A percentile compares a stretch with the other conserved stretches of the same genome.
Evolutionary conservation across 2,797 vertebrate genomes (phyloP).

Genomic region (Melanogrammus aeglefinus): DNA sequence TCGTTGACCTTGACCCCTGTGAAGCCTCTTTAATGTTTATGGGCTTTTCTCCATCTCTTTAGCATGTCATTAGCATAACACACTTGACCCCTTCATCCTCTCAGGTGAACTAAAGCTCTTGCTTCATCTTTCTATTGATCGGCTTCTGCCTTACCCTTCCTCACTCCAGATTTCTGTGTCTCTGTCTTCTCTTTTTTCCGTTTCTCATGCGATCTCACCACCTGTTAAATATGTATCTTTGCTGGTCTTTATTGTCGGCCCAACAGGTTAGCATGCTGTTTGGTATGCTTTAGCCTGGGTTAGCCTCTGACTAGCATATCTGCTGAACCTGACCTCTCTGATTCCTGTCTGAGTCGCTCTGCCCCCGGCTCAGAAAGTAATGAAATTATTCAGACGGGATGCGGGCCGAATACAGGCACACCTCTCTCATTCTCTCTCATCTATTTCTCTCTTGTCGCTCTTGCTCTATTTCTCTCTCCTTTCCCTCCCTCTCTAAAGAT

Average conservation of each 20-base stretch:
- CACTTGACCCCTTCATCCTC: slow-evolving; percentile 35
- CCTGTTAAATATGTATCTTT: slow-evolving; percentile 8
- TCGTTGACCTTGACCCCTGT: slow-evolving; percentile 27
- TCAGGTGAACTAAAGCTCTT: slow-evolving; percentile 32
- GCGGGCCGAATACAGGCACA: neutral
- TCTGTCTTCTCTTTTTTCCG: neutral
- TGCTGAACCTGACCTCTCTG: slow-evolving; percentile 21
- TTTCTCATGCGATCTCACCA: neutral
- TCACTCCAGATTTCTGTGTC: neutral
- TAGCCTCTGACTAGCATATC: slow-evolving; percentile 39
- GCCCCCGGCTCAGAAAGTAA: slow-evolving; percentile 9
- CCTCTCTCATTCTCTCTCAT: neutral
- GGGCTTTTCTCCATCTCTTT: slow-evolving; percentile 36
- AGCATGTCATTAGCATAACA: slow-evolving; percentile 59
- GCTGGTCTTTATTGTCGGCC: neutral
- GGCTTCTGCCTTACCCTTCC: neutral
- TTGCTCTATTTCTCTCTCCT: neutral
- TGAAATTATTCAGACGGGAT: slow-evolving; percentile 10
- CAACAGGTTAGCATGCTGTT: slow-evolving; percentile 4
- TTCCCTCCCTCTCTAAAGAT: neutral
- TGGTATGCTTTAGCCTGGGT: slow-evolving; percentile 27
- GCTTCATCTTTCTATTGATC: neutral
- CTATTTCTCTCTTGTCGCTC: neutral
- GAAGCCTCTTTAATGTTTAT: slow-evolving; percentile 52
- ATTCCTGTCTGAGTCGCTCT: slow-evolving; percentile 3